A percentile compares a stretch with the other conserved stretches of the same genome.
These are phyloP conservation scores for Bembecia ichneumoniformis DNA, from an alignment of 2,888 invertebrate genomes.

Conservation along the genomic window DNA sequence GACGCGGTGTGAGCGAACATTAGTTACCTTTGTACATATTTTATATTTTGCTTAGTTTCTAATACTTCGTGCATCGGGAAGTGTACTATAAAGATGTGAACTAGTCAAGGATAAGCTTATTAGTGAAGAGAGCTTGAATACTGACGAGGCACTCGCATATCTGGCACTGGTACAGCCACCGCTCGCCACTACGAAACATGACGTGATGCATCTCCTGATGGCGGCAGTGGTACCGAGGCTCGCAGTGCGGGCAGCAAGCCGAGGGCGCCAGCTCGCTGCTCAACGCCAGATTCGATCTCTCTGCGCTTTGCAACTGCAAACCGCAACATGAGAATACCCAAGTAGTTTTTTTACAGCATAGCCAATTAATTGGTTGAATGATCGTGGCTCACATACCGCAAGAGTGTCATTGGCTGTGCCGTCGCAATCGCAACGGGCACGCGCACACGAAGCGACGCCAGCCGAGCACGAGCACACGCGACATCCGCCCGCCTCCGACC, in stretches of 20 bases:
- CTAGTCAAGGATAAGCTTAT: too few relatives aligned
- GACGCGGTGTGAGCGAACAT: too few relatives aligned
- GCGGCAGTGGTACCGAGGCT: conserved; percentile 79
- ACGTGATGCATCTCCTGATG: conserved; percentile 86
- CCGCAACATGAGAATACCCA: too few relatives aligned
- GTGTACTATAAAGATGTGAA: too few relatives aligned
- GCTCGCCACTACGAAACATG: conserved; percentile 84
- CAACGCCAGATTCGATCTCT: conserved; percentile 45
- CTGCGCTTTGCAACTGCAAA: conserved; percentile 67
- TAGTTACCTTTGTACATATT: too few relatives aligned
- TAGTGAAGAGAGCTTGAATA: conserved; percentile 8
- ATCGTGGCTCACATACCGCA: neutral
- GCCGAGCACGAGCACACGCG: conserved; percentile 58
- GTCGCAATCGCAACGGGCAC: conserved; percentile 80
- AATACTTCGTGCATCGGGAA: too few relatives aligned
- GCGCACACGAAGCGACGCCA: conserved; percentile 79
- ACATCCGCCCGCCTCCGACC: conserved; percentile 63
- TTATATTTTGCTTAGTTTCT: too few relatives aligned
- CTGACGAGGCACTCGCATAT: conserved; percentile 91
- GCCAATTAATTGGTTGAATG: too few relatives aligned
- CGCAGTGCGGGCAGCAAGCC: conserved; percentile 87
- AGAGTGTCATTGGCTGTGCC: conserved; percentile 22
- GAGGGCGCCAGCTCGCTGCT: conserved; percentile 74
- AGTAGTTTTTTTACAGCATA: too few relatives aligned
- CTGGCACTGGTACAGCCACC: conserved; percentile 93